Evolutionary conservation across 2,888 invertebrate species (phyloP).

Genomic region (Isoperla grammatica): DNA sequence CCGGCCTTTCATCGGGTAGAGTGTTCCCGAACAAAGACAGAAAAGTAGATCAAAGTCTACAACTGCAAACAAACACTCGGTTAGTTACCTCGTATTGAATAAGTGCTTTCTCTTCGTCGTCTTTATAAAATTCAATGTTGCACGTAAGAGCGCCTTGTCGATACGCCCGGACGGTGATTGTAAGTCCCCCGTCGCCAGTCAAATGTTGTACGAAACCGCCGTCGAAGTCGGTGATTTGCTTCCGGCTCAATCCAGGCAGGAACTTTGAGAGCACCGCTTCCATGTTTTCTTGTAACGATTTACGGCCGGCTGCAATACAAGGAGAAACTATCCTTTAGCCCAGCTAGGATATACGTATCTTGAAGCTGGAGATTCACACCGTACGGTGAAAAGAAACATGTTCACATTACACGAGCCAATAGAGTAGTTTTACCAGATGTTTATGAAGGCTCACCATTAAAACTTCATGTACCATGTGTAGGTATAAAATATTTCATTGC

Average conservation of each 20-base stretch:
- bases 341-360: too few relatives aligned
- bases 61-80: too few relatives aligned
- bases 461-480: too few relatives aligned
- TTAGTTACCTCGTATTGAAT: constrained; percentile 70
- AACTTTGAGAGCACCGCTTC: constrained; percentile 65
- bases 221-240: constrained; percentile 58
- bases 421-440: not conserved
- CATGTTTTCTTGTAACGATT: constrained; percentile 59
- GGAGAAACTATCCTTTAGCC: too few relatives aligned
- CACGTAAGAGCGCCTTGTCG: constrained; percentile 70
- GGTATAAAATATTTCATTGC: too few relatives aligned
- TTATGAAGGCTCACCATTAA: too few relatives aligned
- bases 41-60: too few relatives aligned
- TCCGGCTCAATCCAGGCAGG: constrained; percentile 62
- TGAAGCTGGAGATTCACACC: too few relatives aligned
- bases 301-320: constrained; percentile 39
- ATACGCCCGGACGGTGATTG: constrained; percentile 67
- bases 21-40: too few relatives aligned
- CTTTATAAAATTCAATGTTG: constrained; percentile 77
- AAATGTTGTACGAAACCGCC: constrained; percentile 65
- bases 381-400: not conserved
- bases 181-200: constrained; percentile 62
- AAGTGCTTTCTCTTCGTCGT: constrained; percentile 64
- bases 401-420: not conserved
- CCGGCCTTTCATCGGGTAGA: too few relatives aligned